These are phyloP conservation scores for Heliothis peltigera DNA, from an alignment of 2,888 invertebrate genomes.

Conservation along the genomic window DNA sequence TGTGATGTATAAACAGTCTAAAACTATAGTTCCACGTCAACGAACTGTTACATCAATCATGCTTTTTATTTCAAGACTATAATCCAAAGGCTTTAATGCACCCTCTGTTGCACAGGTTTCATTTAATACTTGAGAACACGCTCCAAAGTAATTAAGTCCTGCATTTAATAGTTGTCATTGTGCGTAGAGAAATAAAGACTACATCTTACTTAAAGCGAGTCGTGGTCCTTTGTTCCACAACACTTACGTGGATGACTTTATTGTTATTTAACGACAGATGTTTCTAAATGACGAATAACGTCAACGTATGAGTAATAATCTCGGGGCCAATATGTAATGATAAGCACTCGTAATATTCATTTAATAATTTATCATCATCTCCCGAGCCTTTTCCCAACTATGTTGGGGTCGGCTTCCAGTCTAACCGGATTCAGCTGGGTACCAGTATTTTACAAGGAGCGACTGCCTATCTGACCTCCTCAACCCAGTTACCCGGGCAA, in stretches of 20 bases:
- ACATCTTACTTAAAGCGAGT: slow-evolving; percentile 12
- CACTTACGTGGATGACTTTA: slow-evolving; percentile 25
- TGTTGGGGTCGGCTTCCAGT: too few species aligned
- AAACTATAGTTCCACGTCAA: not conserved
- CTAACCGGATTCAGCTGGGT: too few species aligned
- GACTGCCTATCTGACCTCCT: too few species aligned
- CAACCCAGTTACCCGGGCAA: too few species aligned
- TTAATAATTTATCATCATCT: not conserved
- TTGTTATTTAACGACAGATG: slow-evolving; percentile 16
- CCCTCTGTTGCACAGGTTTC: not conserved
- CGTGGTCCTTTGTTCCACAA: slow-evolving; percentile 6
- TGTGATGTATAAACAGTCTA: not conserved
- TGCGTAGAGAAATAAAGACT: not conserved
- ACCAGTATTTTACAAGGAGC: too few species aligned
- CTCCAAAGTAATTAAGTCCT: not conserved
- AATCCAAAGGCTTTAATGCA: not conserved
- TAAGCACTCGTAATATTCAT: not conserved
- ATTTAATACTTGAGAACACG: not conserved
- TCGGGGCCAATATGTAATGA: not conserved
- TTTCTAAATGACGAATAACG: not conserved
- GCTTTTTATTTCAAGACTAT: not conserved
- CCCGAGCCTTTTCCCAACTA: too few species aligned
- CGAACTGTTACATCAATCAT: not conserved
- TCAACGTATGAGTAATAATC: not conserved
- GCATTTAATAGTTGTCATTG: not conserved